These are phyloP conservation scores for Tadarida brasiliensis DNA, from an alignment of 2,797 vertebrate genomes.

Conservation along the genomic window DNA sequence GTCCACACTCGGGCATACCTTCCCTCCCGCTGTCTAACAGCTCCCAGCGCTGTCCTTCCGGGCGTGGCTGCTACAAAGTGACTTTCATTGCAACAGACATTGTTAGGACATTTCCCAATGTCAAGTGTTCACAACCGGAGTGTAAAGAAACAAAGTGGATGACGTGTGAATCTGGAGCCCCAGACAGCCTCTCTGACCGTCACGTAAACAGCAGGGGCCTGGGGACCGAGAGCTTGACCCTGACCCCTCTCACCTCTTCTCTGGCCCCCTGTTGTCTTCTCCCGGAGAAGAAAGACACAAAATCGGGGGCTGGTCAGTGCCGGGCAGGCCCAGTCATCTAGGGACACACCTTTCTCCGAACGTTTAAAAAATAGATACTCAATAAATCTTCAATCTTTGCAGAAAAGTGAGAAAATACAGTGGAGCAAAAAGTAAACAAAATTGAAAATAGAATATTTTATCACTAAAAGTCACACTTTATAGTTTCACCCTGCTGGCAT, in stretches of 20 bases:
- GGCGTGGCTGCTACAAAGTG: no score
- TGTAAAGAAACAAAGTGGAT: no score
- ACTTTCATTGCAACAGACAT: no score
- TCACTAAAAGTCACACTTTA: not conserved
- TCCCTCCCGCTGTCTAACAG: no score
- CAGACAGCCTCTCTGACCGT: not conserved
- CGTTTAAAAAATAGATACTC: no score
- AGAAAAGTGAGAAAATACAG: not conserved
- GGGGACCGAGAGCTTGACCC: no score
- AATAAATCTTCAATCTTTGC: not conserved
- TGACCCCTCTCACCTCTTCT: not conserved
- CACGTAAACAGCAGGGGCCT: accelerated
- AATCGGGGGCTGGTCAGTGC: not conserved
- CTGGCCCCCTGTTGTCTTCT: not conserved
- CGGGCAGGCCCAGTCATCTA: not conserved
- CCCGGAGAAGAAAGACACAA: not conserved
- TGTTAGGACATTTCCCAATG: no score
- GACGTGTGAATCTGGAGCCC: accelerated
- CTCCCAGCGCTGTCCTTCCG: no score
- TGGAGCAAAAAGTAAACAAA: not conserved
- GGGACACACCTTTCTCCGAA: not conserved
- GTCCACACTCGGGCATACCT: no score
- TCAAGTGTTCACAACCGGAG: no score
- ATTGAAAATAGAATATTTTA: not conserved
- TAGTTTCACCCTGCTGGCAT: not conserved